phyloP scores from a whole-genome alignment of 2,888 invertebrate species.

The Drosophila vallismaia region DNA sequence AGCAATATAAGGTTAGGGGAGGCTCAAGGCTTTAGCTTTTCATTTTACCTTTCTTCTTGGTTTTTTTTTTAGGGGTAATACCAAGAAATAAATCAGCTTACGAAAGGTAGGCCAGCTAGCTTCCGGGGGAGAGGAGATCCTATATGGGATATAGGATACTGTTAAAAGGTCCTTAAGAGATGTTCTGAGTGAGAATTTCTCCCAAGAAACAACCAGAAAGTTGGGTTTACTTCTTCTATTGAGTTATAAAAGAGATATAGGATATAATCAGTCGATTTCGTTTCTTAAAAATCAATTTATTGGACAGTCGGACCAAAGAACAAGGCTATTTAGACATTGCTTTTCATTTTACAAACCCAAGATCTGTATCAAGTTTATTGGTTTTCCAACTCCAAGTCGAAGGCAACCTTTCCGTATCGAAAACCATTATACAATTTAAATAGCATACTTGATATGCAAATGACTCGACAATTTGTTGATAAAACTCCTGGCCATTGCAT shows the following conservation, averaged over 20 bases:
- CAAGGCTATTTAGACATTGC: neutral
- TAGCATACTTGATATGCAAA: neutral
- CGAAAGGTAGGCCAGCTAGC: slow-evolving; percentile 1
- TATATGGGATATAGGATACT: neutral
- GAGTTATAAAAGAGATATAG: too few species aligned
- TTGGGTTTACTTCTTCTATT: too few species aligned
- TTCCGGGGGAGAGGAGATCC: neutral
- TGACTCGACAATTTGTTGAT: neutral
- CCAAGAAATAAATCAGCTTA: slow-evolving; percentile 28
- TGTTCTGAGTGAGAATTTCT: neutral
- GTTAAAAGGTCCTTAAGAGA: neutral
- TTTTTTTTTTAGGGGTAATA: neutral
- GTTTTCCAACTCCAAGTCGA: neutral
- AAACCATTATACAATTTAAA: neutral
- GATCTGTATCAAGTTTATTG: too few species aligned
- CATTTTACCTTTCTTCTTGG: neutral
- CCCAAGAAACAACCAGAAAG: too few species aligned
- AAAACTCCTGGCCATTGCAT: neutral
- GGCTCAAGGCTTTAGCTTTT: slow-evolving; percentile 3
- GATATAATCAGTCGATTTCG: too few species aligned
- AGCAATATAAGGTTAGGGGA: slow-evolving; percentile 26
- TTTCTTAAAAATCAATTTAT: too few species aligned
- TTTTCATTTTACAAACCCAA: too few species aligned
- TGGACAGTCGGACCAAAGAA: neutral
- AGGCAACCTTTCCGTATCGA: neutral